Conservation (phyloP, 2,113 vertebrate genomes). For the Lagopus muta region DNA sequence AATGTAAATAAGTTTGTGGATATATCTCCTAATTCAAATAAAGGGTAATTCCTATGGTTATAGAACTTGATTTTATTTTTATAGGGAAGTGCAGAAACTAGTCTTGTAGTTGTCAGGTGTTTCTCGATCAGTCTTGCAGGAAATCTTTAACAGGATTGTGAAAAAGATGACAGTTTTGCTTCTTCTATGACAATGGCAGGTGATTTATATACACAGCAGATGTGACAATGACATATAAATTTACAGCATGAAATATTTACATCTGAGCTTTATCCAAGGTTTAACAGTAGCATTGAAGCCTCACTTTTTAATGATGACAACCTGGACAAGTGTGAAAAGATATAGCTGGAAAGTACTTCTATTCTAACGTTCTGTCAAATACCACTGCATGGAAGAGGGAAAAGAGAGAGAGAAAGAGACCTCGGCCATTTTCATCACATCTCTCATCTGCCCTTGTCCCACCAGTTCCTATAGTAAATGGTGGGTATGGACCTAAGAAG, state of each 20-base stretch:
- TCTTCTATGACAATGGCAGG: not conserved
- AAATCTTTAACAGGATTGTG: not conserved
- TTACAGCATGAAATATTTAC: constrained; percentile 7
- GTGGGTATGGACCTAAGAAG: constrained; percentile 21
- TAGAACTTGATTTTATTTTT: not conserved
- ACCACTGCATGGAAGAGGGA: not conserved
- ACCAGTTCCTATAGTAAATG: not conserved
- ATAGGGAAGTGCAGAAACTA: not conserved
- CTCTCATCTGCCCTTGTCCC: not conserved
- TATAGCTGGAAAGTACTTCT: not conserved
- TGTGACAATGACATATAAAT: constrained; percentile 12
- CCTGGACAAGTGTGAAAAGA: constrained; percentile 8
- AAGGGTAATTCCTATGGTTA: not conserved
- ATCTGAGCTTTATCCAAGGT: not conserved
- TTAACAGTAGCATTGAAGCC: not conserved
- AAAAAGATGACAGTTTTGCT: not conserved
- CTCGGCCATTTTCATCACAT: not conserved
- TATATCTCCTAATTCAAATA: not conserved
- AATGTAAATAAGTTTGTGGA: not conserved
- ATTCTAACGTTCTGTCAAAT: not conserved
- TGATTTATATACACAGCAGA: constrained; percentile 10
- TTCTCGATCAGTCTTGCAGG: not conserved
- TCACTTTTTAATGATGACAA: constrained; percentile 19
- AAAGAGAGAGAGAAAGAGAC: not conserved
- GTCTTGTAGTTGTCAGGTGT: not conserved